These are phyloP conservation scores for Tuta absoluta DNA, from an alignment of 2,888 invertebrate species.

Conservation along the genomic window DNA sequence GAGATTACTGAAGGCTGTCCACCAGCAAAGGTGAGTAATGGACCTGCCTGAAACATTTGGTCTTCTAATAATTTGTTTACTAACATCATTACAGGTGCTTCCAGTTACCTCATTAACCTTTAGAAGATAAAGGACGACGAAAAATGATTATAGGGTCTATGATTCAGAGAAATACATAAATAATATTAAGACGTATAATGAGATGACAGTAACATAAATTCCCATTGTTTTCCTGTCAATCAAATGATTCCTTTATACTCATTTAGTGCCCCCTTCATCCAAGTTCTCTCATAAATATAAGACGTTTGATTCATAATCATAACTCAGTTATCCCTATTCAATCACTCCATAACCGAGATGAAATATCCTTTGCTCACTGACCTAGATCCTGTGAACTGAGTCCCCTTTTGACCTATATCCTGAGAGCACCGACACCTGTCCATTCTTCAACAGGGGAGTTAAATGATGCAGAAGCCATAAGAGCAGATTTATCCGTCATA, in stretches of 20 bases:
- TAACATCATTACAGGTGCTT: conserved; percentile 17
- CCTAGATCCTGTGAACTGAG: conserved; percentile 20
- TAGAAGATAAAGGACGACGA: background rate
- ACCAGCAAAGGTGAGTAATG: conserved; percentile 62
- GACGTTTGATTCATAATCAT: conserved; percentile 1
- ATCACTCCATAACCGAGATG: conserved; percentile 16
- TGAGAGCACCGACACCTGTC: conserved; percentile 15
- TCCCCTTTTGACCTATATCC: conserved; percentile 27
- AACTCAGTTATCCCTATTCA: background rate
- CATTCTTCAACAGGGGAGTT: background rate
- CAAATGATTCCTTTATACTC: background rate
- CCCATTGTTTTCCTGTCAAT: conserved; percentile 6
- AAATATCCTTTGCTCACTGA: conserved; percentile 19
- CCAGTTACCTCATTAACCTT: background rate
- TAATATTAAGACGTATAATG: too few species aligned
- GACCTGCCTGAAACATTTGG: background rate
- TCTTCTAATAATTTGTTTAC: conserved; percentile 1
- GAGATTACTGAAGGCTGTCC: conserved; percentile 59
- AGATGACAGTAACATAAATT: background rate
- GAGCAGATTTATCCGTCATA: conserved; percentile 1
- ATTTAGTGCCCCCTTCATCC: background rate
- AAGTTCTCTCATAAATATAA: conserved; percentile 11
- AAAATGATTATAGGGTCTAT: background rate
- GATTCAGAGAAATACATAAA: background rate
- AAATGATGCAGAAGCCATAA: conserved; percentile 7